Evolutionary conservation across 2,113 vertebrate species (phyloP), one percentile per base, ranked within the genome.

Genomic region (Archilochus colubris): DNA sequence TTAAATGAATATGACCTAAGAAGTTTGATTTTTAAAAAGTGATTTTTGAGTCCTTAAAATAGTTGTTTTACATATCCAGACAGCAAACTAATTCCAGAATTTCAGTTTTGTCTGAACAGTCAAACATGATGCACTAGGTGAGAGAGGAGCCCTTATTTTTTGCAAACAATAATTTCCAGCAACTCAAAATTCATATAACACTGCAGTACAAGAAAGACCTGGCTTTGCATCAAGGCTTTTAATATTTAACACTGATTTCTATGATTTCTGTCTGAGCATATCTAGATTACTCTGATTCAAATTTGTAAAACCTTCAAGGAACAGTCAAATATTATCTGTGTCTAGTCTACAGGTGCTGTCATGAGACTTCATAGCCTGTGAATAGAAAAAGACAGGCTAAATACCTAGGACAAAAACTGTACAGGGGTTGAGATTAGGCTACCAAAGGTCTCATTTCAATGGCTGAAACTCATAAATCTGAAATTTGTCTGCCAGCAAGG

Each of bases 281-380:
- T 63, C 66, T 76, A 53, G 46, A 79, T 87, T 76, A 57, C 67
- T 40, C 40, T 82, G 83, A 95, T 93, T 64, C 82, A 91, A 91
- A 89, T 80, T 43, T 87, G 27, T 76, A 62, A 91, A 95, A 58
- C 43, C 31, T 79, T 91, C 51, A 85, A 62, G 51, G 54, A 13
- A 31, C n/a, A 85, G 84, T 89, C 82, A 93, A 10, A 89, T 21
- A 1, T 77, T 91, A 73, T 62, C 54, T 89, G 53, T 83, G 25
- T 77, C 63, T 69, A 77, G 58, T 73, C 46, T 76, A 10, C 36
- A n/a, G 48, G 11, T 63, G 38, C 51, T 95, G 72, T 82, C 58
- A n/a, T 48, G 55, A 86, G 58, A 40, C 25, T 80, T 82, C 38
- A 24, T 44, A 77, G 36, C 3, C 30, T 88, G 70, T 91, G 40